Evolutionary conservation across 2,113 vertebrate species (phyloP), one percentile per base, ranked within the genome.

Genomic region (Cariama cristata): DNA sequence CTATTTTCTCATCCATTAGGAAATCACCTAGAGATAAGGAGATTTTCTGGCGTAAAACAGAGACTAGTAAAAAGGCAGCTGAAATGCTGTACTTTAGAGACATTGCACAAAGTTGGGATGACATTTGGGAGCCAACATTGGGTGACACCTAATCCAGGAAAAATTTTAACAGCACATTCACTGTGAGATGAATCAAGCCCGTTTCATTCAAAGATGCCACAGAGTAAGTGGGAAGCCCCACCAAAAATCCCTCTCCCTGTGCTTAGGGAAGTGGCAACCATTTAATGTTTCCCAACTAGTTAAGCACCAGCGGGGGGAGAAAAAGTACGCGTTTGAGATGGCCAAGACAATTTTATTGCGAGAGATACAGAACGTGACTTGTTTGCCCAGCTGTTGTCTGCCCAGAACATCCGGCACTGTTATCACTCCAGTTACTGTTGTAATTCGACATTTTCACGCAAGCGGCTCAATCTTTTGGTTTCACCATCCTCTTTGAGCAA

Each of bases 341-440:
- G 91, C 75, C 91, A 90, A 79, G 93, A 69, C 77, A 66, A 87
- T 87, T 95, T 96, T 89, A 96, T 8, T 96, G 86, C 93, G 94
- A 94, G 93, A 90, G 9, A 93, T 91, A 96, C 74, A 88, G 84
- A 96, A 97, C 3, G 33, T 58, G 74, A 96, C 90, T 88, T 96
- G 93, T 97, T 97, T 96, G 94, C 76, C 93, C 96, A 96, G 96
- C 94, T 96, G 95, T 75, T 95, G 95, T 95, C 96, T 97, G 91
- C 91, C 89, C 81, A 88, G 90, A 73, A 92, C 59, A 90, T 77
- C 72, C 90, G 84, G 81, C 93, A 53, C 87, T 35, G 69, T 40
- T 95, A 91, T 50, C 90, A 79, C 84, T 72, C 77, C 2, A 75
- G 89, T 68, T 69, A 67, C 84, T 94, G 89, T 5, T 90, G 71